Evolutionary conservation across 1,140 invertebrate genomes (phyloP).

Genomic region (Pseudachorutes palmiensis): DNA sequence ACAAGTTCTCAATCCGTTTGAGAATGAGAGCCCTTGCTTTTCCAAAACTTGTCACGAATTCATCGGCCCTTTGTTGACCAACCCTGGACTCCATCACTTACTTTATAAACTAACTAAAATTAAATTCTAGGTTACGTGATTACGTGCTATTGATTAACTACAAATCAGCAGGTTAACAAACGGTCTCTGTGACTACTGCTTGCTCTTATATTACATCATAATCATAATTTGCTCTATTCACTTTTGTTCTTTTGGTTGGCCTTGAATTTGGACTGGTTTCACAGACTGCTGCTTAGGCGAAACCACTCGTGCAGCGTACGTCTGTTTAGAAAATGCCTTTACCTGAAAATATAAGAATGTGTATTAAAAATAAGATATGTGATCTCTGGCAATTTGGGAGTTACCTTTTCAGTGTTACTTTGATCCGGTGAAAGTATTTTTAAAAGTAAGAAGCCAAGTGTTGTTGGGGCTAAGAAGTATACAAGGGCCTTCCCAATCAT

Average conservation of each 20-base stretch:
- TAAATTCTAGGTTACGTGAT: neutral
- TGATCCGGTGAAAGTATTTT: no score
- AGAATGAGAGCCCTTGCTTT: constrained; percentile 16
- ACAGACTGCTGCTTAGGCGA: neutral
- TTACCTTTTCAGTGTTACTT: neutral
- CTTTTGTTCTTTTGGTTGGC: no score
- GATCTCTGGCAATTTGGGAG: no score
- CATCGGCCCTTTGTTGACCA: constrained; percentile 22
- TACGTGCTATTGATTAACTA: neutral
- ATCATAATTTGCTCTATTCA: no score
- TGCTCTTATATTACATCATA: no score
- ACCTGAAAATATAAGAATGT: neutral
- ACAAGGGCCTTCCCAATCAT: no score
- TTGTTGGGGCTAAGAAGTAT: no score
- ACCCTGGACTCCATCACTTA: neutral
- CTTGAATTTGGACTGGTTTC: neutral
- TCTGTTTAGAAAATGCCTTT: neutral
- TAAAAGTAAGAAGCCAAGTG: no score
- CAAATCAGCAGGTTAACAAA: no score
- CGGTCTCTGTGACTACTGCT: no score
- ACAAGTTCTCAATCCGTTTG: constrained; percentile 16
- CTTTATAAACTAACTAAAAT: neutral
- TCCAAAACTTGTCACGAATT: constrained; percentile 23
- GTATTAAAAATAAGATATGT: no score
- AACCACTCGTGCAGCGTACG: neutral